These are phyloP conservation scores for Megalops cyprinoides DNA, from an alignment of 2,797 vertebrate species.

Conservation along the genomic window DNA sequence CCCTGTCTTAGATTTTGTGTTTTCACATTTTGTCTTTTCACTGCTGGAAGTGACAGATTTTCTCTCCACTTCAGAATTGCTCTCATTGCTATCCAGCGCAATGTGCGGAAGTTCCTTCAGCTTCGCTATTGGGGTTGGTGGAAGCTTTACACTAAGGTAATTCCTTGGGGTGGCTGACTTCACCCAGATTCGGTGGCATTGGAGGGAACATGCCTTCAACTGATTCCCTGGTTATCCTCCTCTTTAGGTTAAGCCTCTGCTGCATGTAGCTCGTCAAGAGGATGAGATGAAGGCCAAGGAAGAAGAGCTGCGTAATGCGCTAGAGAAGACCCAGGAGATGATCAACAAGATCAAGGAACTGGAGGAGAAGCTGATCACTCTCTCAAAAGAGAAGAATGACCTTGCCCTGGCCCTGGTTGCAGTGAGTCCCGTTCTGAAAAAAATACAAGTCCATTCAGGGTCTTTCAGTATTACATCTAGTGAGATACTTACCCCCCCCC, in stretches of 20 bases:
- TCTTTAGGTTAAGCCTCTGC: constrained; percentile 69
- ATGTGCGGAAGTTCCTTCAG: constrained; percentile 73
- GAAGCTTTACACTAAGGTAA: constrained; percentile 73
- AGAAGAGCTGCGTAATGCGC: constrained; percentile 64
- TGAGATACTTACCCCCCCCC: background rate
- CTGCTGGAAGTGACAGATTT: background rate
- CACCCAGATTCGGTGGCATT: background rate
- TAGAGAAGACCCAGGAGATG: constrained; percentile 64
- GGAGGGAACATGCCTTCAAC: background rate
- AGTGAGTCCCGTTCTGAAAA: constrained; percentile 44
- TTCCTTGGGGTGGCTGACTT: background rate
- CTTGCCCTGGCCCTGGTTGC: constrained; percentile 65
- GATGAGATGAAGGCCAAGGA: constrained; percentile 72
- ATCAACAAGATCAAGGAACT: constrained; percentile 64
- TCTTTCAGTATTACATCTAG: background rate
- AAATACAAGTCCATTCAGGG: background rate
- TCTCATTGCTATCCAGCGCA: constrained; percentile 70
- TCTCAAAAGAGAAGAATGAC: constrained; percentile 77
- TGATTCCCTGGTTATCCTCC: background rate
- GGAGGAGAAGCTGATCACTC: constrained; percentile 65
- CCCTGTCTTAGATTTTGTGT: background rate
- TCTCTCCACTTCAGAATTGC: constrained; percentile 54
- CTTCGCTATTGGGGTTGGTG: constrained; percentile 73
- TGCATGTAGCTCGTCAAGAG: constrained; percentile 68
- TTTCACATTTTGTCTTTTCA: background rate